Evolutionary conservation across 2,113 vertebrate genomes (phyloP).

Genomic region (Neogale vison): DNA sequence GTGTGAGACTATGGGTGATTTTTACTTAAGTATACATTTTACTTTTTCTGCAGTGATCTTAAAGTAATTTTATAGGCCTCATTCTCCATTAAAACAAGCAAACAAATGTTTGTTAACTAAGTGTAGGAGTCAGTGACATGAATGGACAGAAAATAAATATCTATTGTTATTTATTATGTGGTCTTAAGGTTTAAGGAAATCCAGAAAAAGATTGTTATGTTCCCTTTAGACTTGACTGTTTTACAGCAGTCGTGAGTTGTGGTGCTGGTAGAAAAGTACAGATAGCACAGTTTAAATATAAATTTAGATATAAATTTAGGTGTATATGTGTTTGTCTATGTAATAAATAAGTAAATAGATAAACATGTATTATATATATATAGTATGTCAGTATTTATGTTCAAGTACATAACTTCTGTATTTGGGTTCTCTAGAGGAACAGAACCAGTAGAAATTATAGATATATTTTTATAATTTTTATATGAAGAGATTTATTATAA

Average conservation of each 20-base stretch:
- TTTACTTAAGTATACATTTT: background rate
- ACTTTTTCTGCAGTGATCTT: background rate
- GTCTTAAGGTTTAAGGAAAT: background rate
- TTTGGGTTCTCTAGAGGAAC: background rate
- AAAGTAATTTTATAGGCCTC: slow-evolving; percentile 17
- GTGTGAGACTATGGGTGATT: background rate
- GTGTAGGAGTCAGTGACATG: background rate
- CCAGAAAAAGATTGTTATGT: background rate
- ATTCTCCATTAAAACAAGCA: background rate
- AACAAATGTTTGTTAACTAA: slow-evolving; percentile 18
- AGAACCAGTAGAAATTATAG: background rate
- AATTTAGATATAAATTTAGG: background rate
- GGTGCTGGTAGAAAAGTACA: background rate
- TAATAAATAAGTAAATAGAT: background rate
- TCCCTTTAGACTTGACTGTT: background rate
- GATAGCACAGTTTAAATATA: background rate
- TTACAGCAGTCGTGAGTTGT: background rate
- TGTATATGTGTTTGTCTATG: background rate
- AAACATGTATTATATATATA: background rate
- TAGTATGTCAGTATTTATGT: background rate
- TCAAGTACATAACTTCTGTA: background rate
- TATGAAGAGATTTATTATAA: background rate
- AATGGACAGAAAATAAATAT: background rate
- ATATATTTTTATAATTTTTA: background rate
- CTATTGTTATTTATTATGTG: background rate